A percentile compares a stretch with the other conserved stretches of the same genome.
Conservation (phyloP, 1,140 invertebrate species). For the Aethina tumida region DNA sequence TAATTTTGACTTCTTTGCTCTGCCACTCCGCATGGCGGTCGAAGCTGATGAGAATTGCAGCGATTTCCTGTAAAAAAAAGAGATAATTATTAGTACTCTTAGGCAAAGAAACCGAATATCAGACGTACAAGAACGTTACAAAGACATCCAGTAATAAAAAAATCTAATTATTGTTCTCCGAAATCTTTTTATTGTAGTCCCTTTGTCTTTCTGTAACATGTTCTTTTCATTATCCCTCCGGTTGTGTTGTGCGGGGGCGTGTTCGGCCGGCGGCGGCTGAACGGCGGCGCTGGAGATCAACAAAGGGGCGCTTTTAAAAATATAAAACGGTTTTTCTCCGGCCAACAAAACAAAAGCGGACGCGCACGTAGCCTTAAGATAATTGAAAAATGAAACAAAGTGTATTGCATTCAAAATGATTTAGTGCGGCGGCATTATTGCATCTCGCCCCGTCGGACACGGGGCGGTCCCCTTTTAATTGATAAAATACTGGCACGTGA, state of each 20-base stretch:
- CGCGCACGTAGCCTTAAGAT: slow-evolving; percentile 14
- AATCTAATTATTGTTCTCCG: too few species aligned
- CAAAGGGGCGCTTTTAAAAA: slow-evolving; percentile 12
- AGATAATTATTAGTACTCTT: slow-evolving; percentile 8
- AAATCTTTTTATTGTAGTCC: too few species aligned
- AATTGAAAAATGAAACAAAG: slow-evolving; percentile 27
- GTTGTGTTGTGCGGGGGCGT: too few species aligned
- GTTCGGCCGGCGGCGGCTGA: too few species aligned
- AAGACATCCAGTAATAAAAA: too few species aligned
- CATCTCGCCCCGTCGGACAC: slow-evolving; percentile 17
- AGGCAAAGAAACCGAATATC: background rate
- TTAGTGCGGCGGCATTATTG: slow-evolving; percentile 23
- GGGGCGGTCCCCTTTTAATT: slow-evolving; percentile 27
- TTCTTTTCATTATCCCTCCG: slow-evolving; percentile 14
- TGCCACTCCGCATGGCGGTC: slow-evolving; percentile 94
- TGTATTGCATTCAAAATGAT: slow-evolving; percentile 28
- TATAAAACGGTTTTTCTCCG: slow-evolving; percentile 9
- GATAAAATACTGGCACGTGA: slow-evolving; percentile 31
- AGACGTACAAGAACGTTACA: background rate
- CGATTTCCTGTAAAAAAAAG: slow-evolving; percentile 83
- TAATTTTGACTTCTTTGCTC: slow-evolving; percentile 92
- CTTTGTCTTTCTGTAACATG: slow-evolving; percentile 16
- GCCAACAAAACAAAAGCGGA: background rate
- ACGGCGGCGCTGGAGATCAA: slow-evolving; percentile 9
- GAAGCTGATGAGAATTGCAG: slow-evolving; percentile 93